Base-by-base conservation (phyloP, 2,797 vertebrate genomes). In the Hylomyscus alleni region DNA sequence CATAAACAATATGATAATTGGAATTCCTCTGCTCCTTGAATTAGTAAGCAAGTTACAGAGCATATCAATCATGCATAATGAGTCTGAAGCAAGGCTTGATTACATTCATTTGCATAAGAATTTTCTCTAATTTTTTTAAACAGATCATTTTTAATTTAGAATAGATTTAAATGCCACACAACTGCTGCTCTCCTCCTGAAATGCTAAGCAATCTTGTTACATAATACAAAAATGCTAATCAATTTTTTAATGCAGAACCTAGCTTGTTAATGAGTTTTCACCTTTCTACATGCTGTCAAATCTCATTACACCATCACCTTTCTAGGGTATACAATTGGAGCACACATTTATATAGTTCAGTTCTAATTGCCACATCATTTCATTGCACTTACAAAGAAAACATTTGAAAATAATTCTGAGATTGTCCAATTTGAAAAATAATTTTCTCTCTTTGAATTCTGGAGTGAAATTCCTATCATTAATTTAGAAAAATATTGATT, bases 51-150 rank as follows among this genome's bases (percentile, higher is more conserved):
- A 97, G 97, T 97, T 97, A 96, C 82, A 95, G 88, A 96, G 93
- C 87, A 96, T 94, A 96, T 98, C 96, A 97, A 98, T 96, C 97
- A 97, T 15, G 86, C 97, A 97, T 97, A 97, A 98, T 97, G 92
- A 97, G 89, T 95, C 75, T 97, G 95, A 98, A 97, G 76, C 90
- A 91, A 89, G 86, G 95, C 96, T 97, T 97, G 97, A 97, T 97
- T 98, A 97, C 82, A 96, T 95, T 98, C 94, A 98, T 98, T 97
- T 97, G 97, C 97, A 98, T 98, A 97, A 97, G 97, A 97, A 95
- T 97, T 97, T 98, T 96, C 93, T 97, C 29, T 97, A 97, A 93
- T 97, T 96, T 97, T 34, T 92, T 86, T 37, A 97, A 97, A 97
- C 94, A 96, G 96, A 94, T 96, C 86, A 96, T 94, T 98, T 97